Evolutionary conservation across 2,888 invertebrate species (phyloP).

Genomic region (Ferdinandea cuprea): DNA sequence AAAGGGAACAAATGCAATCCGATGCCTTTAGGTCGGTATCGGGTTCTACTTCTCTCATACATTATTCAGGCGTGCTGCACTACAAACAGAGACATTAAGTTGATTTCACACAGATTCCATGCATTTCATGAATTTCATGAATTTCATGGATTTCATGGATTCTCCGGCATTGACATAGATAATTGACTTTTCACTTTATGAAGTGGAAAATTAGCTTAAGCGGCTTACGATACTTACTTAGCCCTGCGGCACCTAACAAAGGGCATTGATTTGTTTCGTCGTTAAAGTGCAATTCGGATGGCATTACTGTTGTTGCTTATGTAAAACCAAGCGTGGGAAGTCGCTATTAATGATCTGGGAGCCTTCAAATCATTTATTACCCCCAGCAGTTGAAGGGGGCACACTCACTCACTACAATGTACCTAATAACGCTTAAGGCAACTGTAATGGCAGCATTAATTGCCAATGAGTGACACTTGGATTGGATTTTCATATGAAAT

Average conservation of each 20-base stretch:
- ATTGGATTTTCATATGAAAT: slow-evolving; percentile 27
- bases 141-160: slow-evolving; percentile 10
- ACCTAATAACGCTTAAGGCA: slow-evolving; percentile 39
- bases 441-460: slow-evolving; percentile 67
- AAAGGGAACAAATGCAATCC: slow-evolving; percentile 46
- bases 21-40: slow-evolving; percentile 48
- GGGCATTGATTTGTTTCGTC: no score
- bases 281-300: not conserved
- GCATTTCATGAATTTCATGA: slow-evolving; percentile 5
- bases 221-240: not conserved
- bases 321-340: slow-evolving; percentile 46
- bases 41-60: slow-evolving; percentile 25
- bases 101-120: slow-evolving; percentile 1
- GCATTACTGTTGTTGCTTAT: not conserved
- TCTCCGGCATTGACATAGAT: slow-evolving; percentile 12
- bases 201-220: not conserved
- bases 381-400: slow-evolving; percentile 1
- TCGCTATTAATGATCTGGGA: slow-evolving; percentile 37
- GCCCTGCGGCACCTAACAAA: no score
- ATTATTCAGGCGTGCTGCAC: slow-evolving; percentile 32
- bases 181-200: not conserved
- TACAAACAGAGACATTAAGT: slow-evolving; percentile 45
- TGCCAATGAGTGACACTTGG: slow-evolving; percentile 60
- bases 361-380: slow-evolving; percentile 38
- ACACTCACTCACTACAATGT: slow-evolving; percentile 34